A percentile compares a stretch with the other conserved stretches of the same genome.
phyloP scores from a whole-genome alignment of 2,113 vertebrate species.

The Xiphophorus maculatus region DNA sequence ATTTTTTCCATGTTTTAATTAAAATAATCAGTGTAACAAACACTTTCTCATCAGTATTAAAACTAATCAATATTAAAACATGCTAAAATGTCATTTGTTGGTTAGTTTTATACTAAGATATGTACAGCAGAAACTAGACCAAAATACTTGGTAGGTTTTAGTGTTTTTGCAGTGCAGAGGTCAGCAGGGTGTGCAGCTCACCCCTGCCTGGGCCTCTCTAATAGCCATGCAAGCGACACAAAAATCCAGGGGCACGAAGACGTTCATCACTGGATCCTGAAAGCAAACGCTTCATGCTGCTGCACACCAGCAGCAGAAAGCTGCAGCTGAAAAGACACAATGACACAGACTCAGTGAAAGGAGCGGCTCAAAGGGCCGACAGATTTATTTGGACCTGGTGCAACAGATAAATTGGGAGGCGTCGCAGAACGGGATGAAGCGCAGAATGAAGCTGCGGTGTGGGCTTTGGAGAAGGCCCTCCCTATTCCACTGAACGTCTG shows the following conservation, averaged over 20 bases:
- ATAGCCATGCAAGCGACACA: constrained; percentile 75
- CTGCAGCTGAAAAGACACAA: constrained; percentile 48
- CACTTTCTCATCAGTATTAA: too few relatives aligned
- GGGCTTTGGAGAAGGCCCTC: constrained; percentile 49
- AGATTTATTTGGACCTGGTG: constrained; percentile 53
- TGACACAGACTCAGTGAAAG: constrained; percentile 46
- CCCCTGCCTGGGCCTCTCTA: constrained; percentile 67
- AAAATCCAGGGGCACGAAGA: constrained; percentile 60
- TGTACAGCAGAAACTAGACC: too few relatives aligned
- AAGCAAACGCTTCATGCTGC: constrained; percentile 37
- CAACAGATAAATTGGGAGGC: constrained; percentile 38
- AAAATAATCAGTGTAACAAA: too few relatives aligned
- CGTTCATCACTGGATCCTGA: constrained; percentile 59
- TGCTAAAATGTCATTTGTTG: too few relatives aligned
- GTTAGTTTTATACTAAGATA: too few relatives aligned
- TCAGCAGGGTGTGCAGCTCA: constrained; percentile 56
- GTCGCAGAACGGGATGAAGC: constrained; percentile 38
- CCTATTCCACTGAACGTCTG: constrained; percentile 53
- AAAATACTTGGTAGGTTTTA: too few relatives aligned
- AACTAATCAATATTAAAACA: too few relatives aligned
- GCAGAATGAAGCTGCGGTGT: constrained; percentile 42
- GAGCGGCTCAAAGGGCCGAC: constrained; percentile 34
- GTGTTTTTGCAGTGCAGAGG: constrained; percentile 10
- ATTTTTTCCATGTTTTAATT: too few relatives aligned
- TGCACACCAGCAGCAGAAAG: constrained; percentile 10